Evolutionary conservation across 2,113 vertebrate species (phyloP), one percentile per base, ranked within the genome.

Genomic region (Eptesicus fuscus): DNA sequence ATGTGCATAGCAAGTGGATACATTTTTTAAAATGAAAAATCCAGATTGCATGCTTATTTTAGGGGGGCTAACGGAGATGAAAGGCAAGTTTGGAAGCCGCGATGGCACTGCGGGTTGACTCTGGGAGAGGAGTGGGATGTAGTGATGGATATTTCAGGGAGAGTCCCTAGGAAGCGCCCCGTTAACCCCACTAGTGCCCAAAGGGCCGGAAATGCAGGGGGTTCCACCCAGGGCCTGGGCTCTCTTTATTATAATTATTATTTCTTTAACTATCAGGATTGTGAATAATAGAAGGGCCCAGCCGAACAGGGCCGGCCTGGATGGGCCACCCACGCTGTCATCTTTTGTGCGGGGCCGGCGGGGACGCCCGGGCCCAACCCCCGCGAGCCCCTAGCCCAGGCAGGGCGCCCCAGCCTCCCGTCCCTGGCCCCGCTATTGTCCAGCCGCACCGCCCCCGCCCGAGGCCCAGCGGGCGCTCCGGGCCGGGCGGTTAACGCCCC

Each of bases 311-410:
- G 67, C 61, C 40, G 67, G 93, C 44, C 71, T 9, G 70, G 79
- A 90, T 12, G 82, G 88, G 95, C 96, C 96, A 88, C 95, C 94
- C 96, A 96, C 93, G 96, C 95, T 94, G 95, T 93, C 96, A 94
- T 95, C 96, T 97, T 97, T 97, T 97, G 96, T 96, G 95, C 76
- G 42, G 87, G 84, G 86, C 53, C 59, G 25, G 74, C 42, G 23
- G 70, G 90, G 89, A 78, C 56, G 83, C 69, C 92, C 53, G 44
- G 47, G 91, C 94, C 95, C 70, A 74, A 83, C 78, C 90, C 67
- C 91, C 95, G 92, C 49, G 73, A 42, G 87, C 76, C 56, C 78
- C 82, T 28, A 35, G 49, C 89, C 79, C 30, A 32, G 35, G 56
- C 18, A 63, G 65, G 94, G 71, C 82, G 59, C 89, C 93, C 77